A percentile compares a stretch with the other conserved stretches of the same genome.
Conservation (phyloP, 2,113 vertebrate genomes). For the Trematomus loennbergii region DNA sequence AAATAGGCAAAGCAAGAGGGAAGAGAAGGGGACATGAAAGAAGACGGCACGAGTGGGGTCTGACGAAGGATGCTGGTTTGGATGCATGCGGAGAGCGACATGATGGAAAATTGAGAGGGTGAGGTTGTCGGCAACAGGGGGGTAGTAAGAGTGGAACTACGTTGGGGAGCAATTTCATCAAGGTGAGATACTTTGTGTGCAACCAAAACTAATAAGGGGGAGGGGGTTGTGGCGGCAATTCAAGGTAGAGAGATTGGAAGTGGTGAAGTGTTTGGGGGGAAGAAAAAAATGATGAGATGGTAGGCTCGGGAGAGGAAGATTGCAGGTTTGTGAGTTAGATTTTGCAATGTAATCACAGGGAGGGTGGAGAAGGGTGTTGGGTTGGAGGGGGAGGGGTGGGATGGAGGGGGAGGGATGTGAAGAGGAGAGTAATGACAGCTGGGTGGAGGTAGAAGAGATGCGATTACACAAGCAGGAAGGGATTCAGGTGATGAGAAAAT, state of each 20-base stretch:
- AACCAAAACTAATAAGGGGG: conserved; percentile 23
- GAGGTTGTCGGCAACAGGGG: conserved; percentile 10
- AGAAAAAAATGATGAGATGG: conserved; percentile 28
- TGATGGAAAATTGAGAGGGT: conserved; percentile 47
- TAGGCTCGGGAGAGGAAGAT: conserved; percentile 30
- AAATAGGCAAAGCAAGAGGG: neutral
- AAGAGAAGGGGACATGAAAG: conserved; percentile 1
- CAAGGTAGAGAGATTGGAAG: conserved; percentile 34
- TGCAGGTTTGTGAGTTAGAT: conserved; percentile 32
- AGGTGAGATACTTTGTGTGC: conserved; percentile 38
- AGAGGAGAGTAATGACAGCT: conserved; percentile 18
- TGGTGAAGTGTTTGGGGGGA: neutral
- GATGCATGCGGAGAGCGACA: conserved; percentile 22
- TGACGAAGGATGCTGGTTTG: conserved; percentile 13
- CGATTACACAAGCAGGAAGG: conserved; percentile 41
- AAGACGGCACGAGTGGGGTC: neutral
- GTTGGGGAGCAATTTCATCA: conserved; percentile 49
- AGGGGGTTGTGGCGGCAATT: neutral
- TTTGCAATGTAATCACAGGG: conserved; percentile 63
- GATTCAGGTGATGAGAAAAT: conserved; percentile 51
- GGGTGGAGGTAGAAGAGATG: conserved; percentile 31
- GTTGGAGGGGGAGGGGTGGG: neutral
- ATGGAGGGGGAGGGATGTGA: neutral
- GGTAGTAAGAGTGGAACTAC: conserved; percentile 37
- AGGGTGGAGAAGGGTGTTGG: neutral